Conservation (phyloP, 1,140 invertebrate species). For the Tigriopus japonicus region DNA sequence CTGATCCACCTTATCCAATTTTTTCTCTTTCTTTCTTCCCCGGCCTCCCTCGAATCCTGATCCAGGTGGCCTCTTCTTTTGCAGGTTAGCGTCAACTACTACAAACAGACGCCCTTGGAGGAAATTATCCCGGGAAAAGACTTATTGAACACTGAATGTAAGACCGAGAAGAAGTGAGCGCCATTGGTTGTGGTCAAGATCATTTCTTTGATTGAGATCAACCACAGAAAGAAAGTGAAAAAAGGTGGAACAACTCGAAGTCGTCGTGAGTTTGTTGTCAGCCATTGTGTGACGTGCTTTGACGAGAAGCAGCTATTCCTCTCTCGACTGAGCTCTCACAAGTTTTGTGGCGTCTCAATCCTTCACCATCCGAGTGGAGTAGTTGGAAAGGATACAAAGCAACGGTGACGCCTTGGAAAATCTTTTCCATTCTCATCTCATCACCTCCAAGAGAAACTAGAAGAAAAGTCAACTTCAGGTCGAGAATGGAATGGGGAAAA, state of each 20-base stretch:
- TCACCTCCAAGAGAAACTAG: no score
- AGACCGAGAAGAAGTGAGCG: slow-evolving; percentile 3
- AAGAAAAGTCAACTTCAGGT: no score
- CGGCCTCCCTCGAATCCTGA: not conserved
- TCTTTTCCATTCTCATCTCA: no score
- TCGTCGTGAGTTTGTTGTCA: no score
- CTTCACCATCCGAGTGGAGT: no score
- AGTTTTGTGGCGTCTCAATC: not conserved
- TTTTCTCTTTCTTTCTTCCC: not conserved
- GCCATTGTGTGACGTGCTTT: not conserved
- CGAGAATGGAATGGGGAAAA: no score
- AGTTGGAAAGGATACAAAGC: no score
- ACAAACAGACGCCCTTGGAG: slow-evolving; percentile 3
- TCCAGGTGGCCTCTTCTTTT: slow-evolving; percentile 11
- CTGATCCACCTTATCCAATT: not conserved
- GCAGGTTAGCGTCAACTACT: slow-evolving; percentile 10
- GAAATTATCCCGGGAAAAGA: slow-evolving; percentile 5
- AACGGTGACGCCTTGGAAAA: no score
- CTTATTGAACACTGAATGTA: slow-evolving; percentile 5
- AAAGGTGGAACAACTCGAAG: not conserved
- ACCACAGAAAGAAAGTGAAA: not conserved
- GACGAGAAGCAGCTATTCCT: not conserved
- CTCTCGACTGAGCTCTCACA: not conserved
- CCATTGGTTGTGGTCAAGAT: not conserved
- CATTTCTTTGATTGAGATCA: not conserved